Evolutionary conservation across 2,113 vertebrate species (phyloP), one percentile per base, ranked within the genome.

Genomic region (Hypomesus transpacificus): DNA sequence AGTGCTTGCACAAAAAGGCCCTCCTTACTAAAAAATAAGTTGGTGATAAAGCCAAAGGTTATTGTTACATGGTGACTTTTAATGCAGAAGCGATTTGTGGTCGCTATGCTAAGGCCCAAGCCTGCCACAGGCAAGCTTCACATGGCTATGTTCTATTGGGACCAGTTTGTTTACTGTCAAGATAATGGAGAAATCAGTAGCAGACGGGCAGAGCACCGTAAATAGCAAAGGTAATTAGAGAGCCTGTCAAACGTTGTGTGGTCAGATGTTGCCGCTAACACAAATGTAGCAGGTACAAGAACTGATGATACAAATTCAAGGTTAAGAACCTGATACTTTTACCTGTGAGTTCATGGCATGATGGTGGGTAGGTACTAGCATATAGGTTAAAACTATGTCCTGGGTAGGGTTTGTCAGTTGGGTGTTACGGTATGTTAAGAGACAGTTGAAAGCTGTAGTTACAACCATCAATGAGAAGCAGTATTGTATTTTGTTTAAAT

Each of bases 221-320:
- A 94, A 93, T 92, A 93, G 92, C 81, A 83, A 86, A 94, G 91
- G 94, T 95, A 94, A 95, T 96, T 95, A 95, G 92, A 92, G 91
- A 92, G 86, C 87, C 90, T 90, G 89, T 90, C 86, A 92, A 87
- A 88, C 90, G 85, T 87, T 84, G 85, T 67, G 82, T 83, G 81
- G 80, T 79, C 77, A 75, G 80, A 84, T 85, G 83, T 85, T 90
- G 83, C 77, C 85, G 77, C 79, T 87, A 81, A 28, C 28, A 57
- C 60, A 78, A 76, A 76, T 70, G 51, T 72, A 77, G 76, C 79
- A 66, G 34, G 77, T 85, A 84, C 73, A 62, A 70, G 79, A 82
- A 87, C 57, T 82, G 80, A 84, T 85, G 77, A 75, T 76, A 81
- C 78, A 80, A 46, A 78, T 77, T 82, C 82, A 68, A 34, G 82